Conservation (phyloP, 2,797 vertebrate species). For the Neopelma chrysocephalum region DNA sequence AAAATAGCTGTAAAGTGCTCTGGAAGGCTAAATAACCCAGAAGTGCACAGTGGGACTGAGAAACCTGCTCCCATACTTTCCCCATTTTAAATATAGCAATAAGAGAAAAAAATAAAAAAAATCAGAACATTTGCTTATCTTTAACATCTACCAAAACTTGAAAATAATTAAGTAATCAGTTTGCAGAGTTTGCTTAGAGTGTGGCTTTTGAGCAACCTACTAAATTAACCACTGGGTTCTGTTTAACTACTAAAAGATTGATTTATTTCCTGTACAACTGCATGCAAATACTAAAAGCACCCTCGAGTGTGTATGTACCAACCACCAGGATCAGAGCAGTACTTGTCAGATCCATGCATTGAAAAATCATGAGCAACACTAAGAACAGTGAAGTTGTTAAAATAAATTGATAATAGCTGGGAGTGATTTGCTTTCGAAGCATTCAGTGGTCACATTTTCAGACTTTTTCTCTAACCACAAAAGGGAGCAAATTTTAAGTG, state of each 20-base stretch:
- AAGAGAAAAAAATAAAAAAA: not conserved
- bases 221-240: not conserved
- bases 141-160: not conserved
- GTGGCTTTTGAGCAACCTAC: not conserved
- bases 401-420: not conserved
- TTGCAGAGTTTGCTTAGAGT: not conserved
- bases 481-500: not conserved
- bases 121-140: not conserved
- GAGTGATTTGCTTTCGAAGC: not conserved
- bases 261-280: not conserved
- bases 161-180: slow-evolving; percentile 33
- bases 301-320: not conserved
- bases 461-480: not conserved
- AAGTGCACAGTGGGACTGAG: slow-evolving; percentile 44
- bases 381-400: not conserved
- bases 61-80: slow-evolving; percentile 35
- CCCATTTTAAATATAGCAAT: not conserved
- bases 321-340: not conserved
- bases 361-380: not conserved
- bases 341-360: slow-evolving; percentile 4
- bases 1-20: slow-evolving; percentile 63
- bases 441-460: not conserved
- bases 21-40: slow-evolving; percentile 31
- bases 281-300: slow-evolving; percentile 42
- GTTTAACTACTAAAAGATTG: not conserved